Conservation (phyloP, 2,888 invertebrate species). For the Elgonia sp. region DNA sequence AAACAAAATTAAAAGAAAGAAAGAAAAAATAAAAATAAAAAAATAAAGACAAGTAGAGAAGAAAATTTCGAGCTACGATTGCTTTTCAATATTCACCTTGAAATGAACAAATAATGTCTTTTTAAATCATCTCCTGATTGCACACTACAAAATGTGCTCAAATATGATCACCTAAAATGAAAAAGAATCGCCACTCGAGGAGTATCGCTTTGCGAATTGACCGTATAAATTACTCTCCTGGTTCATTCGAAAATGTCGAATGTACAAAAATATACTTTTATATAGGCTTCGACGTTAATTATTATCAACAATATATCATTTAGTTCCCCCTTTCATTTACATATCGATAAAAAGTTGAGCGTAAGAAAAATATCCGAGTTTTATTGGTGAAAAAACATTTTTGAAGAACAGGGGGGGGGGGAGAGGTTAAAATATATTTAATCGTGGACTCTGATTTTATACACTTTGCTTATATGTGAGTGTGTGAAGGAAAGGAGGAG, state of each 20-base stretch:
- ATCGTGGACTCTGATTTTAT: constrained; percentile 32
- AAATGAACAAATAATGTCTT: not conserved
- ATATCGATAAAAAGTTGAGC: constrained; percentile 58
- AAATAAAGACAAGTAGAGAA: not conserved
- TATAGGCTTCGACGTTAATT: constrained; percentile 14
- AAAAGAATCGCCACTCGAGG: no score
- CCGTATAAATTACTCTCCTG: constrained; percentile 17
- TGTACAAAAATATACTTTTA: constrained; percentile 65
- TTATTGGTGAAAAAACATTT: not conserved
- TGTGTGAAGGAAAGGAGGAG: not conserved
- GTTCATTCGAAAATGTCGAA: constrained; percentile 54
- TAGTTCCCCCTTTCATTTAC: constrained; percentile 31
- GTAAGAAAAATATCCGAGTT: constrained; percentile 40
- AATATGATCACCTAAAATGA: no score
- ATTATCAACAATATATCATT: constrained; percentile 17
- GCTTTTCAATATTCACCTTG: not conserved
- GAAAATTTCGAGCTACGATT: constrained; percentile 12
- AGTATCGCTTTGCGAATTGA: no score
- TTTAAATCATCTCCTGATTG: no score
- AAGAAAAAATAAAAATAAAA: no score
- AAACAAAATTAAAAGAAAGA: no score
- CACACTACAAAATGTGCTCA: no score
- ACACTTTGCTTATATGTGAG: constrained; percentile 35
- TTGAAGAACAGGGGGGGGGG: not conserved
- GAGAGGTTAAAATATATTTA: constrained; percentile 8